These are phyloP conservation scores for Threskiornis aethiopicus DNA, from an alignment of 2,797 vertebrate genomes.

Conservation along the genomic window DNA sequence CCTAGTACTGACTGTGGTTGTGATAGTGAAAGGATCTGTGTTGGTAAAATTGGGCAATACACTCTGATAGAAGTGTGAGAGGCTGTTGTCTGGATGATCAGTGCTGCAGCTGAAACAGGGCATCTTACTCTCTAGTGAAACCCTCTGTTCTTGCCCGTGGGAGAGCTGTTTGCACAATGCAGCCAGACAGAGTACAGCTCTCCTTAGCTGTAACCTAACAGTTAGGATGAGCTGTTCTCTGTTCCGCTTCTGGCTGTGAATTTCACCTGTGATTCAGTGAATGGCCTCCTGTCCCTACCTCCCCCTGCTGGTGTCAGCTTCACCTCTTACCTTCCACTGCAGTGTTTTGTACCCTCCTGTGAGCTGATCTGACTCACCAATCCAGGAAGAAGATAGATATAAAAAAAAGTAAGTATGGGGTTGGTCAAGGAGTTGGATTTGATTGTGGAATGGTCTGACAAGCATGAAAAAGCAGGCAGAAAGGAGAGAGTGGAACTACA, in stretches of 20 bases:
- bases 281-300: neutral
- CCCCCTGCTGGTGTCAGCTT: neutral
- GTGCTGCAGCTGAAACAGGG: neutral
- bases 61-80: accelerated
- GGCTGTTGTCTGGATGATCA: accelerated
- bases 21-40: neutral
- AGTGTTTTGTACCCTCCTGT: neutral
- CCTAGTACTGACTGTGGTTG: neutral
- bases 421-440: neutral
- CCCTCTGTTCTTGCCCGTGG: neutral
- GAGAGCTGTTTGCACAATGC: neutral
- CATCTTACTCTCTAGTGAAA: neutral
- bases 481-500: neutral
- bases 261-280: neutral
- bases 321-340: neutral
- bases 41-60: accelerated
- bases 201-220: neutral
- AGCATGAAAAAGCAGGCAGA: neutral
- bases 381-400: neutral
- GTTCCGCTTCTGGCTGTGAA: neutral
- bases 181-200: neutral
- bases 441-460: accelerated
- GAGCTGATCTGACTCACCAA: neutral
- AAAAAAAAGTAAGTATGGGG: neutral
- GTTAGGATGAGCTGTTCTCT: neutral